Conservation (phyloP, 2,113 vertebrate species). For the Arothron firmamentum region DNA sequence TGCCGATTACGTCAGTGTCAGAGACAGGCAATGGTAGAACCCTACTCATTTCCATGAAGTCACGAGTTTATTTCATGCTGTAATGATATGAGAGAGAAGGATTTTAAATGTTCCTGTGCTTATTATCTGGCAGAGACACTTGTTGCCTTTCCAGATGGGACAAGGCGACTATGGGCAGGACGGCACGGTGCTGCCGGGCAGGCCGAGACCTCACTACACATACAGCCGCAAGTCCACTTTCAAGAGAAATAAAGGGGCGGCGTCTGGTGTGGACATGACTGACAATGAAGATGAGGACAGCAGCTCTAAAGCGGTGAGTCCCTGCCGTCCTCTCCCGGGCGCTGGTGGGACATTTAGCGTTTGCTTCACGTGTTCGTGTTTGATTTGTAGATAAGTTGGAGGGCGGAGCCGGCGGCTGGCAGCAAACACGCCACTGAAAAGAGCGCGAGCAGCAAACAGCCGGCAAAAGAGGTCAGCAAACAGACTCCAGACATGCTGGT, state of each 20-base stretch:
- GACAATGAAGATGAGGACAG: slow-evolving; percentile 68
- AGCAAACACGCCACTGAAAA: slow-evolving; percentile 30
- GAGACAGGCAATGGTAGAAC: slow-evolving; percentile 83
- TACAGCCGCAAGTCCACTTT: slow-evolving; percentile 56
- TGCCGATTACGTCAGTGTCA: slow-evolving; percentile 85
- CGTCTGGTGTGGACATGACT: slow-evolving; percentile 43
- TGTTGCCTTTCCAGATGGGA: slow-evolving; percentile 70
- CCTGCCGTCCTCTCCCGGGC: neutral
- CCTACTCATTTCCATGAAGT: too few relatives aligned
- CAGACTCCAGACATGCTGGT: neutral
- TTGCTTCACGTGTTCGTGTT: neutral
- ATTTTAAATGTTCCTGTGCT: slow-evolving; percentile 24
- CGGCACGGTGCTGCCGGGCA: slow-evolving; percentile 32
- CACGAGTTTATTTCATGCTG: neutral
- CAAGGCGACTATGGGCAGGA: slow-evolving; percentile 42
- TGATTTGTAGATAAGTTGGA: slow-evolving; percentile 33
- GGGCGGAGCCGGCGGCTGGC: slow-evolving; percentile 6
- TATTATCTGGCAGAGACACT: slow-evolving; percentile 69
- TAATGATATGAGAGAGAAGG: neutral
- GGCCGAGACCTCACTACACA: slow-evolving; percentile 59
- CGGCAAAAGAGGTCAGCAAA: slow-evolving; percentile 52
- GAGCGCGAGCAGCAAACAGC: slow-evolving; percentile 24
- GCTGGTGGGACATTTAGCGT: neutral
- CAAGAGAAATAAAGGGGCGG: slow-evolving; percentile 29
- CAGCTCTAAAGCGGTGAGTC: slow-evolving; percentile 43